Percentiles rank a stretch among this genome's conserved stretches.
phyloP scores from a whole-genome alignment of 2,888 invertebrate genomes.

The Eledone cirrhosa region DNA sequence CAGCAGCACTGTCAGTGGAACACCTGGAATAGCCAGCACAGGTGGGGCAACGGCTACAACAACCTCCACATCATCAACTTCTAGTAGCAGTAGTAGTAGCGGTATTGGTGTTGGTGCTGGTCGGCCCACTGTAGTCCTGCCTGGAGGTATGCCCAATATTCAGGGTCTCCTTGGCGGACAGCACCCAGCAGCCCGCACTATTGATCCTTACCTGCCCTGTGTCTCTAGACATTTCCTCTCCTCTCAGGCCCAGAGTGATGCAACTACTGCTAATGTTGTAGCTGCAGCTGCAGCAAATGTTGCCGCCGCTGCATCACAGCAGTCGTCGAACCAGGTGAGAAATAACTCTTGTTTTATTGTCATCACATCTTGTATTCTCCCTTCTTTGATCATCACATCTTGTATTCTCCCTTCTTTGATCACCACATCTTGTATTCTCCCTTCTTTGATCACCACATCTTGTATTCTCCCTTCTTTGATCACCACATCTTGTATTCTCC shows the following conservation, averaged over 20 bases:
- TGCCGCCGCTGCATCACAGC: neutral
- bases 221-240: constrained; percentile 30
- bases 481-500: too few relatives aligned
- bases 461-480: too few relatives aligned
- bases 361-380: neutral
- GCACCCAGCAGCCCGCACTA: constrained; percentile 15
- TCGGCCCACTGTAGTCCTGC: neutral
- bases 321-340: constrained; percentile 17
- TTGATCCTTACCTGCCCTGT: constrained; percentile 34
- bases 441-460: too few relatives aligned
- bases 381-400: neutral
- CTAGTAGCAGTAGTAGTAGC: neutral
- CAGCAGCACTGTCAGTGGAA: neutral
- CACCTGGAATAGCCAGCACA: neutral
- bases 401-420: too few relatives aligned
- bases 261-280: constrained; percentile 4
- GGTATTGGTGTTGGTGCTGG: neutral
- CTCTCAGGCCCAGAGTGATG: neutral
- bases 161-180: constrained; percentile 1
- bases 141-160: constrained; percentile 11
- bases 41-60: neutral
- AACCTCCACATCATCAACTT: neutral
- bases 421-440: too few relatives aligned
- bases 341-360: too few relatives aligned
- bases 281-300: constrained; percentile 1